These are phyloP conservation scores for Danionella dracula DNA, from an alignment of 2,797 vertebrate species.

Conservation along the genomic window DNA sequence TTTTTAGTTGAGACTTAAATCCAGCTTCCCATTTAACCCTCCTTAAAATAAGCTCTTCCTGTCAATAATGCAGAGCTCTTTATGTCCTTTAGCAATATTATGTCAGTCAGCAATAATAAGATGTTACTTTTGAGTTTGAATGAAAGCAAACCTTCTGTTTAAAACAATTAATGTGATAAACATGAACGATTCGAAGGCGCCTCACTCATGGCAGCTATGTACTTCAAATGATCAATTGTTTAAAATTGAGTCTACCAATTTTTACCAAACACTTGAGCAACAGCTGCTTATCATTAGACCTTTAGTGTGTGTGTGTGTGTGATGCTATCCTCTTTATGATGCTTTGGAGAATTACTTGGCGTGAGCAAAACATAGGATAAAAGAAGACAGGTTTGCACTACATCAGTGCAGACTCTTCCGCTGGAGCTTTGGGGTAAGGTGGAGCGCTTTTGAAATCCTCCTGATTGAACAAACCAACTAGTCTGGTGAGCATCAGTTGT, in stretches of 20 bases:
- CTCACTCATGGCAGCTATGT: slow-evolving; percentile 31
- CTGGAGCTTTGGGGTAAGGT: slow-evolving; percentile 23
- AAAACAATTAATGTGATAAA: slow-evolving; percentile 42
- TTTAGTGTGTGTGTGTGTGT: slow-evolving; percentile 63
- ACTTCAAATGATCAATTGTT: slow-evolving; percentile 52
- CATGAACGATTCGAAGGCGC: slow-evolving; percentile 1
- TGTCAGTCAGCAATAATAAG: slow-evolving; percentile 46
- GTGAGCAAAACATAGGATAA: slow-evolving; percentile 57
- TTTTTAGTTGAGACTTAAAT: slow-evolving; percentile 67
- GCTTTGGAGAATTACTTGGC: slow-evolving; percentile 52
- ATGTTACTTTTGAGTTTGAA: slow-evolving; percentile 46
- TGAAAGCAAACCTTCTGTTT: slow-evolving; percentile 43
- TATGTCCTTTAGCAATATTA: slow-evolving; percentile 59
- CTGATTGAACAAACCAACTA: slow-evolving; percentile 15
- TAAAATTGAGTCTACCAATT: slow-evolving; percentile 57
- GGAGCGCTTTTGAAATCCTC: slow-evolving; percentile 24
- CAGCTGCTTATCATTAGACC: slow-evolving; percentile 72
- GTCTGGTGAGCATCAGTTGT: slow-evolving; percentile 40
- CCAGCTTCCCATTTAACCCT: too few species aligned
- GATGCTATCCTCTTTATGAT: slow-evolving; percentile 68
- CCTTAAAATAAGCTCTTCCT: too few species aligned
- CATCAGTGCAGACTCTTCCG: slow-evolving; percentile 34
- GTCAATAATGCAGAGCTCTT: too few species aligned
- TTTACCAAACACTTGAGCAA: slow-evolving; percentile 63
- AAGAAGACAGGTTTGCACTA: slow-evolving; percentile 47